Percentiles rank a stretch among this genome's conserved stretches.
Evolutionary conservation across 2,797 vertebrate genomes (phyloP).

Genomic region (Pelobates cultripes): DNA sequence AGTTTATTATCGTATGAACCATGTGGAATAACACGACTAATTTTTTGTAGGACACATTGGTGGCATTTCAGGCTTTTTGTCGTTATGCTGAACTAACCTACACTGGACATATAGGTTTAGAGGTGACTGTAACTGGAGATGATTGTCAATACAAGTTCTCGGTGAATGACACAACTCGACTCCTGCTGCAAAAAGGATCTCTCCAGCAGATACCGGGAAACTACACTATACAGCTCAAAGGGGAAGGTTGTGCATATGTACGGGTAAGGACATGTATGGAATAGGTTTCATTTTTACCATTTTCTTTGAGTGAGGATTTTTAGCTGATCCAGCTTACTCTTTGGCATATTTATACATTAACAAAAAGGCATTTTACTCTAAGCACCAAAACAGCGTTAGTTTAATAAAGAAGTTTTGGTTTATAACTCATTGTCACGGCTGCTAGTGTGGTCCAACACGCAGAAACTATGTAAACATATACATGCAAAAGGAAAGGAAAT

Average conservation of each 20-base stretch:
- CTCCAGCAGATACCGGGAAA: slow-evolving; percentile 63
- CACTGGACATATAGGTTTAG: slow-evolving; percentile 34
- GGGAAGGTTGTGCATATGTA: slow-evolving; percentile 68
- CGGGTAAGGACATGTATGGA: slow-evolving; percentile 60
- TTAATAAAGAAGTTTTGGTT: too few species aligned
- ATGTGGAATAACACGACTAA: not conserved
- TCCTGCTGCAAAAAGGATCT: slow-evolving; percentile 63
- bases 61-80: slow-evolving; percentile 68
- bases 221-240: slow-evolving; percentile 54
- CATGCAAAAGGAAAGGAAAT: too few species aligned
- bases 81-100: slow-evolving; percentile 63
- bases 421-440: too few species aligned
- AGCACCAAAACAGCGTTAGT: too few species aligned
- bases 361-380: too few species aligned
- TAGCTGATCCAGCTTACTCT: too few species aligned
- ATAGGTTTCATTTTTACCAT: too few species aligned
- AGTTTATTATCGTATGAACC: too few species aligned
- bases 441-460: too few species aligned
- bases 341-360: too few species aligned
- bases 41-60: slow-evolving; percentile 68
- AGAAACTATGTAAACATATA: too few species aligned
- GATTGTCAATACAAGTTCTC: slow-evolving; percentile 59
- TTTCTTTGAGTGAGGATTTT: too few species aligned
- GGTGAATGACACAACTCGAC: slow-evolving; percentile 62
- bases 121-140: slow-evolving; percentile 60